These are phyloP conservation scores for Carterocephalus palaemon DNA, from an alignment of 2,888 invertebrate genomes.

Conservation along the genomic window DNA sequence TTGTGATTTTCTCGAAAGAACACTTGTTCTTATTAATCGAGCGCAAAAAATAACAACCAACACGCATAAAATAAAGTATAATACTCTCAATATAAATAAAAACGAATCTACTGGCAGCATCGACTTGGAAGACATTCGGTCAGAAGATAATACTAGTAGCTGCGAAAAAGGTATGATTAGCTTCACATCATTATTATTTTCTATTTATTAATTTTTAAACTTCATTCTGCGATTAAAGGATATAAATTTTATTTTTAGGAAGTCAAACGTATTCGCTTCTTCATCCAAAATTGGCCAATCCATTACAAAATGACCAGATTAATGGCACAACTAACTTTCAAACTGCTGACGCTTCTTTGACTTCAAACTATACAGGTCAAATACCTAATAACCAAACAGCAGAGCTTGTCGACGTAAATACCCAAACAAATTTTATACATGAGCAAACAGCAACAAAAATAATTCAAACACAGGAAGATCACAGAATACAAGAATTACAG, in stretches of 20 bases:
- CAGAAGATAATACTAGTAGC: slow-evolving; percentile 54
- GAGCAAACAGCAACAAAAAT: slow-evolving; percentile 36
- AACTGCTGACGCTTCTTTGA: slow-evolving; percentile 11
- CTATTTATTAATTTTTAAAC: neutral
- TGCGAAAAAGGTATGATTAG: slow-evolving; percentile 47
- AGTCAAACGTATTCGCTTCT: slow-evolving; percentile 57
- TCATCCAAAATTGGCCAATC: slow-evolving; percentile 48
- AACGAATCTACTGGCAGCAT: slow-evolving; percentile 32
- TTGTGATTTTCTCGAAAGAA: slow-evolving; percentile 57
- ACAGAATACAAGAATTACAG: slow-evolving; percentile 37
- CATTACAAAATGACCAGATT: slow-evolving; percentile 19
- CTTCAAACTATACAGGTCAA: slow-evolving; percentile 9
- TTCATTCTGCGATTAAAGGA: too few species aligned
- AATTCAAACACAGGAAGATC: slow-evolving; percentile 53
- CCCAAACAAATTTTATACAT: slow-evolving; percentile 47
- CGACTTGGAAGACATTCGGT: slow-evolving; percentile 54
- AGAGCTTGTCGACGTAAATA: slow-evolving; percentile 34
- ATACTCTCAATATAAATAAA: slow-evolving; percentile 33
- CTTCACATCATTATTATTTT: neutral
- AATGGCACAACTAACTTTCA: slow-evolving; percentile 20
- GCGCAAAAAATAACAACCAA: slow-evolving; percentile 45
- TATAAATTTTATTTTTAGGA: slow-evolving; percentile 44
- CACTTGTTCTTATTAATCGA: slow-evolving; percentile 56
- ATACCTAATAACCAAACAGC: slow-evolving; percentile 14
- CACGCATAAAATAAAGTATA: slow-evolving; percentile 25